phyloP scores from a whole-genome alignment of 1,140 invertebrate species.

The Drosophila dunni region DNA sequence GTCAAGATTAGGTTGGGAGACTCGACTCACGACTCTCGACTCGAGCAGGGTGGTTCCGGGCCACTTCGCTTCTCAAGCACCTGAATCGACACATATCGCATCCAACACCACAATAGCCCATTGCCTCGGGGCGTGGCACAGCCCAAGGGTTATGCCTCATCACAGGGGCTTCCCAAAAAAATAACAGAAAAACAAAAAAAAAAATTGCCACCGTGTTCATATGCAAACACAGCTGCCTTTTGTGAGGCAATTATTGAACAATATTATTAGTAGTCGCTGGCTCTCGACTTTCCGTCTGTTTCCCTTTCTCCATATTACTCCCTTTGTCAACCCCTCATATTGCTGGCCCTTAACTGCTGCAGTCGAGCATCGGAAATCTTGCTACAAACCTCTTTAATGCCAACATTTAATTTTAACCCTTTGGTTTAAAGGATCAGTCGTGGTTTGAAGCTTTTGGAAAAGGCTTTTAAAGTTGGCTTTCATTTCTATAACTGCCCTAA shows the following conservation, averaged over 20 bases:
- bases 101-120: not conserved
- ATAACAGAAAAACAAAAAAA: not conserved
- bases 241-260: constrained; percentile 57
- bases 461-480: no score
- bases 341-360: no score
- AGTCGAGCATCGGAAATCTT: no score
- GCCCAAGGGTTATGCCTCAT: constrained; percentile 31
- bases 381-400: no score
- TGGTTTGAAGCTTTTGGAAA: no score
- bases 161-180: constrained; percentile 10
- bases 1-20: constrained; percentile 69
- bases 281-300: not conserved
- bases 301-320: not conserved
- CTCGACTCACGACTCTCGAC: not conserved
- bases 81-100: constrained; percentile 49
- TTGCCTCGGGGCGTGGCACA: constrained; percentile 38
- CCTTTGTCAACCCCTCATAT: not conserved
- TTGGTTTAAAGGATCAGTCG: no score
- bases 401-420: no score
- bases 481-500: no score
- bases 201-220: constrained; percentile 26
- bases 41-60: constrained; percentile 39
- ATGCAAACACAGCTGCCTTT: constrained; percentile 78
- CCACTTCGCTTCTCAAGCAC: constrained; percentile 56
- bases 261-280: constrained; percentile 46